Evolutionary conservation across 2,888 invertebrate genomes (phyloP).

Genomic region (Eupithecia dodoneata): DNA sequence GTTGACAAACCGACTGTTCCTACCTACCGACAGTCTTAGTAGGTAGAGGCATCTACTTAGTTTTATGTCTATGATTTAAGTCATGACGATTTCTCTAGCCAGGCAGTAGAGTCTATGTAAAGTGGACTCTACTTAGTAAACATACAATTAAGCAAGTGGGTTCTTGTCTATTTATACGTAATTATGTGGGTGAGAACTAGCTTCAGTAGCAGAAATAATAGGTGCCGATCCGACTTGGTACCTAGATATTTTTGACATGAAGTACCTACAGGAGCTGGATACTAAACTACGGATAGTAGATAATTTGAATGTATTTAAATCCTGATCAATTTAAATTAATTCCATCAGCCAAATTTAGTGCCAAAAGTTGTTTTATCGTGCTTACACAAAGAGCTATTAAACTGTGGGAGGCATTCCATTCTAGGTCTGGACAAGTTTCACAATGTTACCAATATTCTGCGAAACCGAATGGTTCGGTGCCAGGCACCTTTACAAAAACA

Average conservation of each 20-base stretch:
- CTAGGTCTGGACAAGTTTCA: constrained; percentile 50
- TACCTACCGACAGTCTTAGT: background rate
- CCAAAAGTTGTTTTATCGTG: constrained; percentile 51
- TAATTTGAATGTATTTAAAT: background rate
- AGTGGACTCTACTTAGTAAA: background rate
- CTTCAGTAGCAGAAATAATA: background rate
- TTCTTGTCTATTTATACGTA: background rate
- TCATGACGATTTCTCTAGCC: background rate
- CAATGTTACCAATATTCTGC: constrained; percentile 26
- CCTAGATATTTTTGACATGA: background rate
- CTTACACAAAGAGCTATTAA: constrained; percentile 50
- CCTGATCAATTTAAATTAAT: constrained; percentile 8
- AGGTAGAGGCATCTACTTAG: background rate
- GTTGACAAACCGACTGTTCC: constrained; percentile 33
- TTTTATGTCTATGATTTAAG: background rate
- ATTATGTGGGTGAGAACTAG: background rate
- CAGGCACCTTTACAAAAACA: background rate
- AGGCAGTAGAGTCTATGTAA: background rate
- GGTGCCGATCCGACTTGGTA: background rate
- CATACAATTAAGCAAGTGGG: background rate
- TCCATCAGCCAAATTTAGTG: constrained; percentile 58
- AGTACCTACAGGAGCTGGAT: too few species aligned
- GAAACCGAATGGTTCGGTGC: background rate
- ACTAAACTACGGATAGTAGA: too few species aligned
- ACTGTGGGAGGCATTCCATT: constrained; percentile 52